Conservation (phyloP, 2,888 invertebrate genomes). For the Hermaeophaga mercurialis region DNA sequence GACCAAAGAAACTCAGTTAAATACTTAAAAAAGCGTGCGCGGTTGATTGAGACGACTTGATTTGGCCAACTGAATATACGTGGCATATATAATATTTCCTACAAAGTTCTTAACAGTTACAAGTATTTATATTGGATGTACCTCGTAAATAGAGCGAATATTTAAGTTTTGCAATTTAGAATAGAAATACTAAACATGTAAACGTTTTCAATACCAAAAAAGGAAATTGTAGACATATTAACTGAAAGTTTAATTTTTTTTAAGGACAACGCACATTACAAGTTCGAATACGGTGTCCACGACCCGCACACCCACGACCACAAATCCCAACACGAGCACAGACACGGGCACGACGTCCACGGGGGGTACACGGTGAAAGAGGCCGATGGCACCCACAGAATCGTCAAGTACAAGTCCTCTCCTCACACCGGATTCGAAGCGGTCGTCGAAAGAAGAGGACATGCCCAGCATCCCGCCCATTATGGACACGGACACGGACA, state of each 20-base stretch:
- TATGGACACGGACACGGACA: conserved; percentile 37
- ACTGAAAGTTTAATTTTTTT: background rate
- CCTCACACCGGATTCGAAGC: conserved; percentile 43
- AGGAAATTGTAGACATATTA: background rate
- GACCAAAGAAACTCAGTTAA: no score
- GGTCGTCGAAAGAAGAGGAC: conserved; percentile 42
- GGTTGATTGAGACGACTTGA: no score
- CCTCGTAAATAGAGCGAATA: background rate
- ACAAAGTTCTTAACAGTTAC: no score
- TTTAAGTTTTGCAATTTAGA: background rate
- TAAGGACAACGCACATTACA: conserved; percentile 44
- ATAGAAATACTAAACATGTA: background rate
- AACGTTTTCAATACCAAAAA: background rate
- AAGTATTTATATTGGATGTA: no score
- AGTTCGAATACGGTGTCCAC: conserved; percentile 54
- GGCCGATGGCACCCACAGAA: conserved; percentile 54
- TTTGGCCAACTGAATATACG: no score
- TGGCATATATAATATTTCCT: no score
- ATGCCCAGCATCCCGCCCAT: conserved; percentile 45
- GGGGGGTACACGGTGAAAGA: conserved; percentile 54
- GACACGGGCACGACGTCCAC: conserved; percentile 52
- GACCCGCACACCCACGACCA: conserved; percentile 55
- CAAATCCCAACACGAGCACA: conserved; percentile 53
- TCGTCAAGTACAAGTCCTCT: conserved; percentile 50
- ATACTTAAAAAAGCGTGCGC: no score